Conservation (phyloP, 2,797 vertebrate genomes). For the Sebastes baramenuke region DNA sequence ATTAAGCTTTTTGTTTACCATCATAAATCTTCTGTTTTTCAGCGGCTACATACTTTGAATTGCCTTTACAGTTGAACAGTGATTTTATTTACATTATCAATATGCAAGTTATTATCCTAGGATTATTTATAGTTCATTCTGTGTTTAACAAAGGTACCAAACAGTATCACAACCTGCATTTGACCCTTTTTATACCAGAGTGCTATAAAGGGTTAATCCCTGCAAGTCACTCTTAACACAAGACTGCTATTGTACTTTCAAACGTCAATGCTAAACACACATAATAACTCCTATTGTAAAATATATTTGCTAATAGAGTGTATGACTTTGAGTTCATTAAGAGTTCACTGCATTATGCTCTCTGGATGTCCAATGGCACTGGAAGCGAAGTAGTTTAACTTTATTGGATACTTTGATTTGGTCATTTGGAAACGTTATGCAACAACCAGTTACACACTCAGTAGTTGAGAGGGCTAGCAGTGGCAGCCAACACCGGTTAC, state of each 20-base stretch:
- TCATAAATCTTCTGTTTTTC: background rate
- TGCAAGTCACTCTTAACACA: background rate
- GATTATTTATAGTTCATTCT: background rate
- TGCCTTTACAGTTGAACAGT: background rate
- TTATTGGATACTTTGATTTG: background rate
- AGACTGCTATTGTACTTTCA: background rate
- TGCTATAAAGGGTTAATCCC: background rate
- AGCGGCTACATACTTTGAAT: background rate
- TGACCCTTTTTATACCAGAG: background rate
- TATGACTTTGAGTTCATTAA: background rate
- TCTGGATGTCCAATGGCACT: background rate
- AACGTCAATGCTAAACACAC: background rate
- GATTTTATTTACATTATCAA: background rate
- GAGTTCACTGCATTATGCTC: background rate
- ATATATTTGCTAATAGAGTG: background rate
- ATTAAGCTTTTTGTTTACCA: background rate
- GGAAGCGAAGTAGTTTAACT: background rate
- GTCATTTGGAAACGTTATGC: background rate
- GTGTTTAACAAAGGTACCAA: background rate
- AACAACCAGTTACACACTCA: background rate
- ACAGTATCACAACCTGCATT: background rate
- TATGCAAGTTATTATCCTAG: no score
- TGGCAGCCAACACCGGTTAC: background rate
- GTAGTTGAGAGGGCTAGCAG: background rate
- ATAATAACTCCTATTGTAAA: background rate